A percentile compares a stretch with the other conserved stretches of the same genome.
phyloP scores from a whole-genome alignment of 2,888 invertebrate species.

The Tupiocoris notatus region DNA sequence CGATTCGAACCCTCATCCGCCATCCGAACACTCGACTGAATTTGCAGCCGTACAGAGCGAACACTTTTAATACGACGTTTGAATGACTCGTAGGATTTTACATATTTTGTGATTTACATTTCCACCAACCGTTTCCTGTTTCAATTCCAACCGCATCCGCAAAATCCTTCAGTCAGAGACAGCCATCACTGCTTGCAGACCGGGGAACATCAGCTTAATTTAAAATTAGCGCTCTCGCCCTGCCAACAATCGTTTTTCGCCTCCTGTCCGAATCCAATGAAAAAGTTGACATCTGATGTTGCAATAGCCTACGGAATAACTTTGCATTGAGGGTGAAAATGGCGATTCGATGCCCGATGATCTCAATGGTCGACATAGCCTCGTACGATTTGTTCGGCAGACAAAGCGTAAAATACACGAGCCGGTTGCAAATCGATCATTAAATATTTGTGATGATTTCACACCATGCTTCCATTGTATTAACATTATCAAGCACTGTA shows the following conservation, averaged over 20 bases:
- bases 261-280: constrained; percentile 24
- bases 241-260: constrained; percentile 7
- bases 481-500: too few species aligned
- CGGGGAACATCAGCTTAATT: constrained; percentile 1
- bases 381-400: too few species aligned
- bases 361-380: too few species aligned
- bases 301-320: too few species aligned
- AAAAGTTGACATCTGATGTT: constrained; percentile 27
- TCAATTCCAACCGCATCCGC: not conserved
- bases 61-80: constrained; percentile 39
- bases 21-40: not conserved
- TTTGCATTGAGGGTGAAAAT: too few species aligned
- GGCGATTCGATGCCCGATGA: too few species aligned
- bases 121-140: not conserved
- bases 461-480: too few species aligned
- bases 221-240: constrained; percentile 20
- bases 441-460: too few species aligned
- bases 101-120: constrained; percentile 38
- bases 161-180: not conserved
- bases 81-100: constrained; percentile 37
- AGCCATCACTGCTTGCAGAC: not conserved
- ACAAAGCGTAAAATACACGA: too few species aligned
- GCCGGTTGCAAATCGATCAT: too few species aligned
- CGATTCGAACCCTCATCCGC: not conserved
- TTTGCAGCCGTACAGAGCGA: not conserved